Conservation (phyloP, 2,113 vertebrate genomes). For the Trinectes maculatus region DNA sequence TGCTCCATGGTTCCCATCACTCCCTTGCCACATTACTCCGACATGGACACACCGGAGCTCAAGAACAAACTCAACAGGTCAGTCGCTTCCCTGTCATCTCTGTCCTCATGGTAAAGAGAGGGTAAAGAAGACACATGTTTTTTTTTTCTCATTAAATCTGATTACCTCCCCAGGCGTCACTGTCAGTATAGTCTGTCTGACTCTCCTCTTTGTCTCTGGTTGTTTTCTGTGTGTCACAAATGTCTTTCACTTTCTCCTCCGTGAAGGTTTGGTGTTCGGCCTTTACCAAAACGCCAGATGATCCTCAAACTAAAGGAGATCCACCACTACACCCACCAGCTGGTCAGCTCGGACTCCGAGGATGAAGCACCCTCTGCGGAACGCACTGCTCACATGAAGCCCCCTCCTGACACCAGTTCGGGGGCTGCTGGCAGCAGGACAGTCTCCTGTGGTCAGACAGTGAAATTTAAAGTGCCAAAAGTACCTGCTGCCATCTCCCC, state of each 20-base stretch:
- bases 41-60: conserved; percentile 93
- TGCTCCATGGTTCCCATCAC: conserved; percentile 84
- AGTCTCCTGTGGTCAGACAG: conserved; percentile 10
- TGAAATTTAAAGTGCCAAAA: conserved; percentile 70
- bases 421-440: conserved; percentile 2
- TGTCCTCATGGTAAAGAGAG: neutral
- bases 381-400: neutral
- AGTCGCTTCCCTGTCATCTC: conserved; percentile 34
- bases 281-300: conserved; percentile 95
- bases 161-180: conserved; percentile 32
- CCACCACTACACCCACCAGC: conserved; percentile 93
- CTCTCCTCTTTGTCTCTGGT: neutral
- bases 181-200: conserved; percentile 20
- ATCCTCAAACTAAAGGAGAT: conserved; percentile 97
- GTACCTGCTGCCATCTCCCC: conserved; percentile 31
- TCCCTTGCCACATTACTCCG: conserved; percentile 91
- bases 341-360: conserved; percentile 84
- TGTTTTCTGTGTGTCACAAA: neutral
- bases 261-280: conserved; percentile 91
- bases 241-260: neutral
- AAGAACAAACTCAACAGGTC: conserved; percentile 92
- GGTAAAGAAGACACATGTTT: neutral
- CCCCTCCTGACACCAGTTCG: neutral
- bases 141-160: conserved; percentile 33
- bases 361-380: conserved; percentile 63